Evolutionary conservation across 2,797 vertebrate species (phyloP).

Genomic region (Parotocinclus haroldoi): DNA sequence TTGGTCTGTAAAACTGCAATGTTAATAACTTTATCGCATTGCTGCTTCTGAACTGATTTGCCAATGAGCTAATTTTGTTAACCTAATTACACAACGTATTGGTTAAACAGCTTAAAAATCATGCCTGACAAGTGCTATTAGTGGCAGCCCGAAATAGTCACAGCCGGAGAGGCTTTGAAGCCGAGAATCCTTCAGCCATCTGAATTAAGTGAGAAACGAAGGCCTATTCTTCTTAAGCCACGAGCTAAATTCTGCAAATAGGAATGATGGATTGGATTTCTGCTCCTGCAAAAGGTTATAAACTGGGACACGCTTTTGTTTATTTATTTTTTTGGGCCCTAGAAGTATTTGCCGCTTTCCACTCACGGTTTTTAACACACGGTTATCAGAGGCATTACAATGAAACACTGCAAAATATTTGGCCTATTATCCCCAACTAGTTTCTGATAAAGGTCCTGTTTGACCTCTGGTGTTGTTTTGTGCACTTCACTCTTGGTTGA

Average conservation of each 20-base stretch:
- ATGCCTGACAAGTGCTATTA: slow-evolving; percentile 57
- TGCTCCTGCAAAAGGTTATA: not conserved
- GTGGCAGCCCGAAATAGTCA: slow-evolving; percentile 42
- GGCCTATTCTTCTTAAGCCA: slow-evolving; percentile 60
- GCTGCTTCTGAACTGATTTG: slow-evolving; percentile 46
- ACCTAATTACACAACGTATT: slow-evolving; percentile 60
- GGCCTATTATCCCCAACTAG: too few species aligned
- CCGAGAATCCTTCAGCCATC: slow-evolving; percentile 47
- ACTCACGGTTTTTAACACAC: not conserved
- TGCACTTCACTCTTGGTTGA: slow-evolving; percentile 3
- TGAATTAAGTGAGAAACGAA: slow-evolving; percentile 63
- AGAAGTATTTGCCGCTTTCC: not conserved
- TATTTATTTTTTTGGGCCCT: not conserved
- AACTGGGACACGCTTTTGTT: not conserved
- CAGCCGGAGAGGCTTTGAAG: slow-evolving; percentile 49
- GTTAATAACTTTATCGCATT: slow-evolving; percentile 66
- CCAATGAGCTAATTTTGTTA: slow-evolving; percentile 57
- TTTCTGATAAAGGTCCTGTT: not conserved
- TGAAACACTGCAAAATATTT: too few species aligned
- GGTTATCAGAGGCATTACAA: not conserved
- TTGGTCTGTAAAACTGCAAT: slow-evolving; percentile 55
- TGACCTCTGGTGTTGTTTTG: slow-evolving; percentile 6
- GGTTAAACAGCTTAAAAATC: slow-evolving; percentile 59
- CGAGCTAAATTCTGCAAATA: slow-evolving; percentile 58
- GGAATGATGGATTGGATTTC: slow-evolving; percentile 1